Conservation (phyloP, 2,888 invertebrate species). For the Beris chalybata region DNA sequence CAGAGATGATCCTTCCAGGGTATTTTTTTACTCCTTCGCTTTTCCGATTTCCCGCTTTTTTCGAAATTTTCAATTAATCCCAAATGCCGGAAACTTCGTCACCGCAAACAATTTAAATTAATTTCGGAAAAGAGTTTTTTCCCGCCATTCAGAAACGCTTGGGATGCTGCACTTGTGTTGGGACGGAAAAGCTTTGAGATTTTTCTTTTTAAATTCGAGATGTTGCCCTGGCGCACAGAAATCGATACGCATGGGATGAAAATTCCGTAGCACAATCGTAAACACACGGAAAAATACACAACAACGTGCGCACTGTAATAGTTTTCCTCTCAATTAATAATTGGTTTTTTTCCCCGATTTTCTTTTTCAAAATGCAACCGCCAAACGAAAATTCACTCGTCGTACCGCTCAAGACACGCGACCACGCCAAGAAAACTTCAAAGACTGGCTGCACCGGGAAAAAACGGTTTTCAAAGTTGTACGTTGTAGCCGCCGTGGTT, state of each 20-base stretch:
- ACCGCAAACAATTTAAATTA: constrained; percentile 11
- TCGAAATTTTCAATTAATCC: constrained; percentile 1
- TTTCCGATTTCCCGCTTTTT: neutral
- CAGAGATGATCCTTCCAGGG: constrained; percentile 1
- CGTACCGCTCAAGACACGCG: constrained; percentile 11
- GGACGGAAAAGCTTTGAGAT: constrained; percentile 6
- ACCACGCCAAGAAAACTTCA: constrained; percentile 13
- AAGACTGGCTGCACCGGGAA: constrained; percentile 29
- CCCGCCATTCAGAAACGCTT: constrained; percentile 24
- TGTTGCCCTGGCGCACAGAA: too few species aligned
- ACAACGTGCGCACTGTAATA: neutral
- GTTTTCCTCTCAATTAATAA: neutral
- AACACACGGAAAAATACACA: neutral
- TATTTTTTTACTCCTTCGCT: constrained; percentile 8
- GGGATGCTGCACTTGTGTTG: constrained; percentile 24
- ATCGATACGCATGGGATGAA: too few species aligned
- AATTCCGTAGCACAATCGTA: too few species aligned
- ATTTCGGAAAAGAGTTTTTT: constrained; percentile 9
- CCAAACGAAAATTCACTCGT: neutral
- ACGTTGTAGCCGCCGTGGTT: constrained; percentile 2
- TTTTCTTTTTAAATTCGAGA: too few species aligned
- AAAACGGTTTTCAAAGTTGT: constrained; percentile 21
- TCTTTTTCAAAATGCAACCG: neutral
- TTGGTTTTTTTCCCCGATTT: neutral
- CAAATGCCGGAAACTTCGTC: constrained; percentile 2